phyloP scores from a whole-genome alignment of 2,797 vertebrate genomes.

The Urosaurus nigricauda region DNA sequence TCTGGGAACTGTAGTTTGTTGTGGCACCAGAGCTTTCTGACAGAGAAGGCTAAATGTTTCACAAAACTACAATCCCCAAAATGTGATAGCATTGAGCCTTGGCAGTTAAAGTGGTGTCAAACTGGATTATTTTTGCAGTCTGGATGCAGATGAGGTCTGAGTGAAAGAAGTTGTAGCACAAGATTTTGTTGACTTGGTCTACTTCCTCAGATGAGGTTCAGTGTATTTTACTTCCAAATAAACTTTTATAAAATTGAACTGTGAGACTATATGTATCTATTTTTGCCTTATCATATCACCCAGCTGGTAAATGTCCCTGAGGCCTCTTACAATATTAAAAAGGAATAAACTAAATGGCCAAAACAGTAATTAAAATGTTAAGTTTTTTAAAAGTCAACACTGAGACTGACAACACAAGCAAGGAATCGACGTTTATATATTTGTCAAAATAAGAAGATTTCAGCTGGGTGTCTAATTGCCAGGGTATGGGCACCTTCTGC shows the following conservation, averaged over 20 bases:
- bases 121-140: no score
- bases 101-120: no score
- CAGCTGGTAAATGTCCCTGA: neutral
- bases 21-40: no score
- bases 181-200: no score
- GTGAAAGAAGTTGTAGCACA: no score
- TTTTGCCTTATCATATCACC: neutral
- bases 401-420: neutral
- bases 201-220: no score
- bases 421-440: neutral
- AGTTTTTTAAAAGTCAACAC: neutral
- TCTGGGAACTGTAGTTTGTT: no score
- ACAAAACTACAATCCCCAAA: no score
- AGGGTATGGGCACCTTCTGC: neutral
- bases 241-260: neutral
- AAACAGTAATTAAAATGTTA: neutral
- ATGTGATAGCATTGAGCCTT: no score
- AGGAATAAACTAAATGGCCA: neutral
- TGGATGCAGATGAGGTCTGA: no score
- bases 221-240: neutral
- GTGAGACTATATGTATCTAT: no score
- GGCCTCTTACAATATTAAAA: neutral
- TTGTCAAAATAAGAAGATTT: neutral
- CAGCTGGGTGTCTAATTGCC: neutral
- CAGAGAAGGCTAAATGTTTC: no score